Evolutionary conservation across 2,797 vertebrate genomes (phyloP), one percentile per base, ranked within the genome.

Genomic region (Myotis findleyi): DNA sequence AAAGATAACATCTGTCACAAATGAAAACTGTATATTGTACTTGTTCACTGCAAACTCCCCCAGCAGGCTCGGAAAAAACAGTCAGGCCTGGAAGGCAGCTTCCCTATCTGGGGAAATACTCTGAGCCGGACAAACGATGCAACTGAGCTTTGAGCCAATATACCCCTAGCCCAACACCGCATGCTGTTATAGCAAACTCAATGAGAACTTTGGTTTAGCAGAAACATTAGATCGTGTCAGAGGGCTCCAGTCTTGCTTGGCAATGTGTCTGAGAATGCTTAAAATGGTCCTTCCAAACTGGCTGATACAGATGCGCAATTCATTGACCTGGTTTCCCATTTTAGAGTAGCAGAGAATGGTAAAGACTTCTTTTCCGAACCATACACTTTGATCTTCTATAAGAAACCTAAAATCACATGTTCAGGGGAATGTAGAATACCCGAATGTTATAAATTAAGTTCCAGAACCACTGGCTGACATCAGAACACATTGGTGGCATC

Each of bases 1-100:
- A 95, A 95, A 93, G 92, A 89, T 92, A 96, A 79, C 73, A 97
- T 97, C 86, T 89, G 80, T 89, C 90, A 85, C 49, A 92, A 89
- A 94, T 87, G 81, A 94, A 97, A 96, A 93, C 36, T 49, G 47
- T 59, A 8, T 3, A 23, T 68, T 71, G 33, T 76, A 80, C 55
- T 84, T 36, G 38, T 44, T 92, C 66, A 16, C 87, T 85, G 64
- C 76, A 75, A 86, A 51, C 30, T 90, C 80, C 51, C 89, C 82
- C 36, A 51, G 76, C 68, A 72, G 57, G 76, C 76, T 71, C n/a
- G 44, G 69, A 62, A 55, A 89, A 89, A 49, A 7, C 36, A 89
- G 57, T 71, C 38, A 21, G 47, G 53, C 44, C n/a, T 14, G 17
- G 66, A 41, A 87, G 77, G 23, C 49, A 33, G 25, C 36, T 92